phyloP scores from a whole-genome alignment of 2,113 vertebrate species.

The Antigone vipio region DNA sequence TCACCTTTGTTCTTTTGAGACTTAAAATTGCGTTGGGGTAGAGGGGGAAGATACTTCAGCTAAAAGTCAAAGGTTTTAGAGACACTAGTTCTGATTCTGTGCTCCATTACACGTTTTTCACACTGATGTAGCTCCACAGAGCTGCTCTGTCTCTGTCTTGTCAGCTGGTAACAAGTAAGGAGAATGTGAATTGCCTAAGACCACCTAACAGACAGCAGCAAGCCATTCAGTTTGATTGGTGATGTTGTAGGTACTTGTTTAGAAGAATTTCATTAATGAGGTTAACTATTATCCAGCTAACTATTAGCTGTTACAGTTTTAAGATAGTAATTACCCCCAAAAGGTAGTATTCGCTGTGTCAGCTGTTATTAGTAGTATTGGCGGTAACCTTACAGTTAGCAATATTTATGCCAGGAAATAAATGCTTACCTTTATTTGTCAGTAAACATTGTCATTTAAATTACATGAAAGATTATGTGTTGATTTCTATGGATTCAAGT shows the following conservation, averaged over 20 bases:
- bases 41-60: background rate
- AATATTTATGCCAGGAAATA: background rate
- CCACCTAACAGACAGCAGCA: background rate
- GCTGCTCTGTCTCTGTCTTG: background rate
- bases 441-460: background rate
- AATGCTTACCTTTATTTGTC: background rate
- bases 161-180: background rate
- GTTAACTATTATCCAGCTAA: background rate
- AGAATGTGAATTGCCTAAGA: background rate
- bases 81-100: background rate
- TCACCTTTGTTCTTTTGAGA: background rate
- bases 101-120: background rate
- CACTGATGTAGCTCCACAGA: fast-evolving
- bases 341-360: background rate
- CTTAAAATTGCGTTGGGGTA: background rate
- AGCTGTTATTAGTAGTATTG: background rate
- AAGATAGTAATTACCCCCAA: background rate
- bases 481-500: background rate
- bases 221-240: background rate
- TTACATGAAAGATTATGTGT: background rate
- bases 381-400: background rate
- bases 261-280: background rate
- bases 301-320: background rate
- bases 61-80: background rate
- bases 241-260: background rate